Base-by-base conservation (phyloP, 2,888 invertebrate genomes). In the Eilema depressum region DNA sequence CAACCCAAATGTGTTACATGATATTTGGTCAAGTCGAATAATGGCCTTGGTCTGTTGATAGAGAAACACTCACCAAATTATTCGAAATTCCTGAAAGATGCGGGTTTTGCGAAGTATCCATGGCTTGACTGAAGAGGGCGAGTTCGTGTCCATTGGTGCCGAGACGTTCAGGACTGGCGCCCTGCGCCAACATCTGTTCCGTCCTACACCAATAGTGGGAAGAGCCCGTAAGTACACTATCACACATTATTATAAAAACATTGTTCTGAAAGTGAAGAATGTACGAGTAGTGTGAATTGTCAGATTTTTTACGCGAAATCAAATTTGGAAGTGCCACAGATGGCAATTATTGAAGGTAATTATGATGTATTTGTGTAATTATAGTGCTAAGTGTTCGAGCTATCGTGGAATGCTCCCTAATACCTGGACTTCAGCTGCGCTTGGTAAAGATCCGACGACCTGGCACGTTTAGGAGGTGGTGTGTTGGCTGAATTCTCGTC, bases 101-200 rank as follows among this genome's bases (percentile, higher is more conserved):
- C 86, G 96, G 95, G 89, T 96, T 96, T 66, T 97, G 97, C 68
- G 97, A 96, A 84, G 96, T 97, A 90, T 98, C 98, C 78, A 98
- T 93, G 7, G 97, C 97, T 88, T 98, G 98, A 62, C 97, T 97
- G 81, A 98, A 96, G 66, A 98, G 93, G 0, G 97, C 97, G 83
- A 97, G 95, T 86, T 97, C 97, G 83, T 96, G 94, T 56, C 96
- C 96, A 80, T 96, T 96, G 83, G 96, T 96, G 73, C 96, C 96
- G 82, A 96, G 93, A 73, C 96, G 95, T 80, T 96, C 96, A 61
- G 97, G 96, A 90, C 97, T 96, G 70, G 96, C 90, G 61, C 92
- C 92, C 83, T 92, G 92, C 70, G 91, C 87, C 76, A 95, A 81
- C 68, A 95, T 90, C 79, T 95, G 95, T 81, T 95, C 95, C 88